Percentiles rank a stretch among this genome's conserved stretches.
Conservation (phyloP, 2,797 vertebrate species). For the Enteromius radiatus region DNA sequence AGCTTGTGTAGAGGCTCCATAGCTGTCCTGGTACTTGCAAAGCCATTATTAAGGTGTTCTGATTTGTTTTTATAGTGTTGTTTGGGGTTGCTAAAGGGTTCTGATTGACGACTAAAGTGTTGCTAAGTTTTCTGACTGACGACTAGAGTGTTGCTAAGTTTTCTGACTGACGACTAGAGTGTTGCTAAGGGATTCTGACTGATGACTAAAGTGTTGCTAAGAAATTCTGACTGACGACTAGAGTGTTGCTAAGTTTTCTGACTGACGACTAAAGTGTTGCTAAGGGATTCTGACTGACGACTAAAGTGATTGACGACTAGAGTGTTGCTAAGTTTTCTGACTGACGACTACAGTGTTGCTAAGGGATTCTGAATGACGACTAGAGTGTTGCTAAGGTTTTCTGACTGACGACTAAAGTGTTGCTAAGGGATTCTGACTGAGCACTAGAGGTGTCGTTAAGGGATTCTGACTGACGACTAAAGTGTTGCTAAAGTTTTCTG, state of each 20-base stretch:
- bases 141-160: neutral
- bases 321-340: no score
- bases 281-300: neutral
- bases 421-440: neutral
- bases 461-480: no score
- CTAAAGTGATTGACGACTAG: no score
- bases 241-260: neutral
- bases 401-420: no score
- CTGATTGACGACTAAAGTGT: neutral
- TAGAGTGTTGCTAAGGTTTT: no score
- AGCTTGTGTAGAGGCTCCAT: neutral
- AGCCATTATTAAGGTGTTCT: no score
- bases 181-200: neutral
- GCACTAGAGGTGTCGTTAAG: neutral
- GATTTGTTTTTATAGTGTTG: no score
- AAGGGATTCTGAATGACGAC: no score
- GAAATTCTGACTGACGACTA: accelerated
- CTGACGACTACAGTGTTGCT: neutral
- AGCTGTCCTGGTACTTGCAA: no score
- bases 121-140: neutral
- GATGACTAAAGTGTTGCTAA: neutral
- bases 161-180: neutral
- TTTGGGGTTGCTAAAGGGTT: neutral
- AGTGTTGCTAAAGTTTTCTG: neutral
- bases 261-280: neutral